These are phyloP conservation scores for Lissocephala sabroskyi DNA, from an alignment of 2,888 invertebrate genomes.

Conservation along the genomic window DNA sequence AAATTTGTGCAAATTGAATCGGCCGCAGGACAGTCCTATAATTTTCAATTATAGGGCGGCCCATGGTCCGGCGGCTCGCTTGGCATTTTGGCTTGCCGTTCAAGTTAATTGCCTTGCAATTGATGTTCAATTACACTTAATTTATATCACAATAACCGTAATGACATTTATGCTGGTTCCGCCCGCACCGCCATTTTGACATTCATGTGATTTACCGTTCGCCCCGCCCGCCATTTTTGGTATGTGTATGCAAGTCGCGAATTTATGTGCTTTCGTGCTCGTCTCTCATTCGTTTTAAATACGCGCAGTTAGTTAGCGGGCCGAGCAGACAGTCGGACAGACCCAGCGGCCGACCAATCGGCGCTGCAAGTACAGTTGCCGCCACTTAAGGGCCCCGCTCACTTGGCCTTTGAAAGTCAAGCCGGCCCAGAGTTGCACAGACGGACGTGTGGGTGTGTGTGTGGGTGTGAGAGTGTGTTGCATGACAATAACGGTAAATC, in stretches of 20 bases:
- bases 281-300: conserved; percentile 52
- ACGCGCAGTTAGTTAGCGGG: conserved; percentile 54
- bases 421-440: conserved; percentile 1
- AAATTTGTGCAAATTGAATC: no score
- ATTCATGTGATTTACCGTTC: conserved; percentile 19
- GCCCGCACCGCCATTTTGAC: neutral
- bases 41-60: no score
- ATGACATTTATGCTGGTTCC: neutral
- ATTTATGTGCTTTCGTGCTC: conserved; percentile 48
- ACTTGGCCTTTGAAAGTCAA: conserved; percentile 58
- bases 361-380: conserved; percentile 7
- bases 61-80: no score
- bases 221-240: conserved; percentile 3
- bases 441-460: conserved; percentile 11
- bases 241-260: conserved; percentile 28
- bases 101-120: conserved; percentile 50
- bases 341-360: neutral
- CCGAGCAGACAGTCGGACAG: neutral
- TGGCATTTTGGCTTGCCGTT: no score
- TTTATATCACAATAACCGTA: conserved; percentile 28
- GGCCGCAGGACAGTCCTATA: no score
- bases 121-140: conserved; percentile 54
- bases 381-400: conserved; percentile 6
- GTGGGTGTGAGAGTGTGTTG: conserved; percentile 38
- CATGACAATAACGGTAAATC: conserved; percentile 67